Conservation (phyloP, 2,797 vertebrate species). For the Chiroxiphia lanceolata region DNA sequence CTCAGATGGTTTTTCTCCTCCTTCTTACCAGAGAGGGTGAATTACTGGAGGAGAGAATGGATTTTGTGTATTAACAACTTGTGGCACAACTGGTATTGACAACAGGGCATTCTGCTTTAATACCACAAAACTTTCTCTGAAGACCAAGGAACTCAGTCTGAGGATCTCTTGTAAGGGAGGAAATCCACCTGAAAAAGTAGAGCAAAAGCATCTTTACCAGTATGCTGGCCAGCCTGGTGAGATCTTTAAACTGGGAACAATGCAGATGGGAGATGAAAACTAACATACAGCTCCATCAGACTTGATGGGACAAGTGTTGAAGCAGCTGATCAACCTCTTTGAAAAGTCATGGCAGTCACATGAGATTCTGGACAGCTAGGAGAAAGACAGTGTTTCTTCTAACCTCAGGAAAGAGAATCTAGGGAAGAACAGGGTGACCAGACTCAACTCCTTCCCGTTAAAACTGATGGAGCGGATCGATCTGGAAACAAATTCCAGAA, state of each 20-base stretch:
- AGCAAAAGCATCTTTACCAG: neutral
- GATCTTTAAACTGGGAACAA: neutral
- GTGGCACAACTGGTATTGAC: neutral
- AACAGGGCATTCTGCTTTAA: neutral
- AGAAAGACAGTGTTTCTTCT: neutral
- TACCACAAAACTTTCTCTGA: neutral
- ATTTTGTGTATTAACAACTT: neutral
- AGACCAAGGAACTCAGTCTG: neutral
- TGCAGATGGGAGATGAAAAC: neutral
- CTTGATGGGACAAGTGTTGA: neutral
- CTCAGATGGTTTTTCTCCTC: neutral
- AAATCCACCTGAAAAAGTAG: neutral
- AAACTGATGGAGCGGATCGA: no score
- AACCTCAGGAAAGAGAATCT: neutral
- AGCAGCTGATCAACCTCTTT: neutral
- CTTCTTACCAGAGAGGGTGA: neutral
- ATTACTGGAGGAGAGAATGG: neutral
- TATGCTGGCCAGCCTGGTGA: neutral
- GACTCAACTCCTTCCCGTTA: neutral
- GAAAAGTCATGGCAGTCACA: neutral
- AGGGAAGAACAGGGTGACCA: neutral
- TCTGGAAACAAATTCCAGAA: no score
- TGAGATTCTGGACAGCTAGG: neutral
- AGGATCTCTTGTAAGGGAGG: neutral
- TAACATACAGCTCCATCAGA: neutral